These are phyloP conservation scores for Alosa sapidissima DNA, from an alignment of 2,797 vertebrate genomes.

Conservation along the genomic window DNA sequence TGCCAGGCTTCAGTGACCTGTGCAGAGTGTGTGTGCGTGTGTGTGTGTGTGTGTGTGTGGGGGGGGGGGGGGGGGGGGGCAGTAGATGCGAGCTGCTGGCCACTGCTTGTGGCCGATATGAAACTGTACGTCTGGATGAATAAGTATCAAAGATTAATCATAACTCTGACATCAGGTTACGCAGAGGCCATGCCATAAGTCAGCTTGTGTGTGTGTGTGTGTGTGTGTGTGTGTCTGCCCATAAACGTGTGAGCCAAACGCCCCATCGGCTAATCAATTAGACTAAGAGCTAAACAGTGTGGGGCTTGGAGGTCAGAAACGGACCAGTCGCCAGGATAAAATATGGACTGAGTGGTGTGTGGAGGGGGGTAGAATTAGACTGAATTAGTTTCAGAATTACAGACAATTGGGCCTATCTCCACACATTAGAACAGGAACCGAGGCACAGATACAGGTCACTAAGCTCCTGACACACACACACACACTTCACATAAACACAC, in stretches of 20 bases:
- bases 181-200: slow-evolving; percentile 47
- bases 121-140: slow-evolving; percentile 57
- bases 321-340: slow-evolving; percentile 31
- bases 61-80: too few relatives aligned
- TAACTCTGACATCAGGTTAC: slow-evolving; percentile 40
- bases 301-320: slow-evolving; percentile 34
- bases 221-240: slow-evolving; percentile 34
- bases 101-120: slow-evolving; percentile 42
- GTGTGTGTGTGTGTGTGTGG: too few relatives aligned
- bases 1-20: too few relatives aligned
- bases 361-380: background rate
- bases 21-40: background rate
- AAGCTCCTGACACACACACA: background rate
- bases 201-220: slow-evolving; percentile 28
- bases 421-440: background rate
- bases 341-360: background rate
- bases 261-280: slow-evolving; percentile 53
- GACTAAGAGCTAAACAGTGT: slow-evolving; percentile 51
- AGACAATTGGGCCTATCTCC: background rate
- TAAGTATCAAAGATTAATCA: slow-evolving; percentile 57
- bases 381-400: background rate
- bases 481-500: background rate
- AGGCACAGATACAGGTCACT: background rate
- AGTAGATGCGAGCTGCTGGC: slow-evolving; percentile 45
- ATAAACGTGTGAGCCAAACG: slow-evolving; percentile 52